Base-by-base conservation (phyloP, 2,888 invertebrate species). In the Glaucopsyche alexis region DNA sequence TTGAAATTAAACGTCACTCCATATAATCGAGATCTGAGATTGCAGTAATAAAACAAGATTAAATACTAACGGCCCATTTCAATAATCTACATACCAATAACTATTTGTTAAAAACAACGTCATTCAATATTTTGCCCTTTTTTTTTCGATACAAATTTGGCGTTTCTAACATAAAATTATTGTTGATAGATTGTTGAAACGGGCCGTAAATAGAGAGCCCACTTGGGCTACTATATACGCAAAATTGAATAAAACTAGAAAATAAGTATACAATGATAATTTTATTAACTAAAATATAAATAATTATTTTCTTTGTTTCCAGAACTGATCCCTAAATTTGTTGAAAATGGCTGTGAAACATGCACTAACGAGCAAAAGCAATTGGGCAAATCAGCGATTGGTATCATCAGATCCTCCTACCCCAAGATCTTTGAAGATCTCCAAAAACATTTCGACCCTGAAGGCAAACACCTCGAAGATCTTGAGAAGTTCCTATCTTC, bases 301-400 rank as follows among this genome's bases (percentile, higher is more conserved):
- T 2, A 29, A 29, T 67, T n/a, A 19, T 19, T 11, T 45, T 3
- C 3, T 14, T 73, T 64, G 45, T 76, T 89, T 91, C 50, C 86
- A 96, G 96, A 94, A 71, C 94, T 94, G 80, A 87, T 96, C 74
- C 96, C 96, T 0, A 96, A 96, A 84, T 95, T 95, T 6, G 91
- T 96, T 65, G 91, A 89, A 79, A 95, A 95, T 13, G 92, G 94
- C 70, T 96, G 96, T 83, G 91, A 89, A 16, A 96, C 95, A 84
- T 96, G 96, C 81, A 95, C 95, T 7, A 94, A 94, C 71, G 95
- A 93, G 78, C 96, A 96, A 83, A 95, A 94, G 80, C 84, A 91
- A 79, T 94, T 94, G 71, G 94, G 95, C 3, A 94, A 94, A 76
- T 93, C 92, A 75, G 91, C 96, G n/a, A 94, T 94, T 5, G 90